phyloP scores from a whole-genome alignment of 2,888 invertebrate genomes.

The Dryococelus australis region DNA sequence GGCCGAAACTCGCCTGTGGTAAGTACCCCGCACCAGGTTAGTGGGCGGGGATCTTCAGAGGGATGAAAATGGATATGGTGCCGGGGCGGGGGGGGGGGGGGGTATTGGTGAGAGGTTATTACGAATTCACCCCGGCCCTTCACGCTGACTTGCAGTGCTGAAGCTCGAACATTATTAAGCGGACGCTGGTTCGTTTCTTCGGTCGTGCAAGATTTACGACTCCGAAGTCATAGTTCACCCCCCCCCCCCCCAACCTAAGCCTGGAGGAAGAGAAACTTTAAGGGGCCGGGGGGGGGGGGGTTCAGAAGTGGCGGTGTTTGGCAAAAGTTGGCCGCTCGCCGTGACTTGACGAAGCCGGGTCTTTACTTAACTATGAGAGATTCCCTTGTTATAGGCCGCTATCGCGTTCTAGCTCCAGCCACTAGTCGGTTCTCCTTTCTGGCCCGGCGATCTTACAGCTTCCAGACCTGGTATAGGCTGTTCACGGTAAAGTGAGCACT shows the following conservation, averaged over 20 bases:
- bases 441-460: too few species aligned
- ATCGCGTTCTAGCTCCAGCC: background rate
- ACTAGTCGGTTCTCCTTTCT: too few species aligned
- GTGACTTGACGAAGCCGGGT: background rate
- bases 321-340: background rate
- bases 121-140: background rate
- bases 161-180: background rate
- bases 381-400: background rate
- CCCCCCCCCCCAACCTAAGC: background rate
- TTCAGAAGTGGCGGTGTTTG: background rate
- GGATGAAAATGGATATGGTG: background rate
- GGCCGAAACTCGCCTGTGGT: background rate
- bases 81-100: too few species aligned
- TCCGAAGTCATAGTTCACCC: background rate
- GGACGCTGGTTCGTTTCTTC: slow-evolving; percentile 3
- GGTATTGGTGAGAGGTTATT: background rate
- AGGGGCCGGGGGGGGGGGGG: background rate
- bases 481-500: too few species aligned
- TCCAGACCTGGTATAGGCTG: too few species aligned
- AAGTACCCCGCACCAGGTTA: background rate
- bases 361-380: slow-evolving; percentile 4
- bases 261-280: background rate
- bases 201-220: slow-evolving; percentile 16
- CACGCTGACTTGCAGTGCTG: background rate
- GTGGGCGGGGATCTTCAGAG: background rate